Base-by-base conservation (phyloP, 2,113 vertebrate species). In the Leuciscus idus region DNA sequence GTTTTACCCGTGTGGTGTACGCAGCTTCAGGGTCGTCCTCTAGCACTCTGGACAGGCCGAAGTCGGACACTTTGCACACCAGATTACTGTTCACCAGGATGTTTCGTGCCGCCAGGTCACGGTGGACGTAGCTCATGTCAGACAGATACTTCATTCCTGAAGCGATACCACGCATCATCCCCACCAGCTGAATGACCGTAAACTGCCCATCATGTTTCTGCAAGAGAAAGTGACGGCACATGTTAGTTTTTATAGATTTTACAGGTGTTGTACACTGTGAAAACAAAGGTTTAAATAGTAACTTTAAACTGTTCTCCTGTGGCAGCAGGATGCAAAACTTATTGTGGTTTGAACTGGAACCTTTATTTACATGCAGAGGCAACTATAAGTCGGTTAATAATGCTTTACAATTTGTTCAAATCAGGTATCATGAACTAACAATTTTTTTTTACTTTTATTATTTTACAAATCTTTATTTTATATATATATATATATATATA, bases 41-140 rank as follows among this genome's bases (percentile, higher is more conserved):
- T 62, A 97, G 90, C 1, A 97, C 95, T 61, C 96, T 94, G 21
- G 96, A 97, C 50, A 97, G 94, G 5, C 96, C 96, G 88, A 97
- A 97, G 88, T 97, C 96, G 0, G 96, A 97, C 86, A 97, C 96
- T 85, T 97, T 97, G 86, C 96, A 97, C 21, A 97, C 96, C 87
- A 97, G 89, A 85, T 97, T 97, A 21, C 96, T 96, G 52, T 97
- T 97, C 89, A 97, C 96, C 90, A 97, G 93, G 85, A 97, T 97
- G 90, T 97, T 97, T 0, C 96, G 89, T 3, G 90, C 90, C 8
- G 90, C 90, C 76, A 91, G 84, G 87, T 91, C 90, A 28, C 90
- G 87, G 61, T 91, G 90, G 30, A 91, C 87, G 43, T 91, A 91
- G 82, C 87, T 87, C 87, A 91, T 91, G 78, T 91, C 90, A 4